Percentiles rank a stretch among this genome's conserved stretches.
phyloP scores from a whole-genome alignment of 1,140 invertebrate genomes.

The Aphelenchoides fujianensis region DNA sequence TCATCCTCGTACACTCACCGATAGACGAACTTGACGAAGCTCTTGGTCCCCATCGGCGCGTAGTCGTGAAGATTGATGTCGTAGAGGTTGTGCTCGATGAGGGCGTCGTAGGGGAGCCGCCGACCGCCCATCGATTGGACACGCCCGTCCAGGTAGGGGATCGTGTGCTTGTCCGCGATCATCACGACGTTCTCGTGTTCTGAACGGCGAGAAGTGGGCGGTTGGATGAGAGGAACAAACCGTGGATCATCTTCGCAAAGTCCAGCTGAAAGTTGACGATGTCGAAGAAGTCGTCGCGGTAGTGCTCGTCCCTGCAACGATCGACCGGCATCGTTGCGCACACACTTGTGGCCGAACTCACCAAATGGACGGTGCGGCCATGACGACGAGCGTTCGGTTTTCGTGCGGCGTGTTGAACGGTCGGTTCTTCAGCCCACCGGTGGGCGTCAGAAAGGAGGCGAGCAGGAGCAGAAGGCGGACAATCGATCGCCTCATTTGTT shows the following conservation, averaged over 20 bases:
- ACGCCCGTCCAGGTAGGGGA: conserved; percentile 50
- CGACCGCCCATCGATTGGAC: conserved; percentile 32
- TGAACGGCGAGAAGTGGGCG: conserved; percentile 17
- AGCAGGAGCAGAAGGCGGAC: no score
- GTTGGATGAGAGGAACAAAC: conserved; percentile 26
- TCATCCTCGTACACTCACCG: conserved; percentile 25
- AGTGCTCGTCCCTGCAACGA: conserved; percentile 48
- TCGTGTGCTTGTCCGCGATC: conserved; percentile 52
- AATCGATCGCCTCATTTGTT: no score
- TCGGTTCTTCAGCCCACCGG: no score
- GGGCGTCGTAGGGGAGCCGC: conserved; percentile 47
- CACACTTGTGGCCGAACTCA: conserved; percentile 15
- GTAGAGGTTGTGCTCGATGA: conserved; percentile 49
- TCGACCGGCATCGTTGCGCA: neutral
- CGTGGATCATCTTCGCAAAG: conserved; percentile 49
- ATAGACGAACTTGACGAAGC: conserved; percentile 51
- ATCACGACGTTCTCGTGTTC: conserved; percentile 56
- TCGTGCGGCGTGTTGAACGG: conserved; percentile 37
- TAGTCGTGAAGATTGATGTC: conserved; percentile 52
- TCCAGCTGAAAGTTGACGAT: conserved; percentile 52
- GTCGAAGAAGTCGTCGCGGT: conserved; percentile 50
- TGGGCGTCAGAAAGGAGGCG: no score
- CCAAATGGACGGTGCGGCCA: conserved; percentile 53
- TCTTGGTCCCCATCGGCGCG: conserved; percentile 42
- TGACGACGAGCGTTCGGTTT: conserved; percentile 49